Percentiles rank a stretch among this genome's conserved stretches.
phyloP scores from a whole-genome alignment of 30 jellyfish, hydroid and myxozoan genomes.

The Nemopilema nomurai region DNA sequence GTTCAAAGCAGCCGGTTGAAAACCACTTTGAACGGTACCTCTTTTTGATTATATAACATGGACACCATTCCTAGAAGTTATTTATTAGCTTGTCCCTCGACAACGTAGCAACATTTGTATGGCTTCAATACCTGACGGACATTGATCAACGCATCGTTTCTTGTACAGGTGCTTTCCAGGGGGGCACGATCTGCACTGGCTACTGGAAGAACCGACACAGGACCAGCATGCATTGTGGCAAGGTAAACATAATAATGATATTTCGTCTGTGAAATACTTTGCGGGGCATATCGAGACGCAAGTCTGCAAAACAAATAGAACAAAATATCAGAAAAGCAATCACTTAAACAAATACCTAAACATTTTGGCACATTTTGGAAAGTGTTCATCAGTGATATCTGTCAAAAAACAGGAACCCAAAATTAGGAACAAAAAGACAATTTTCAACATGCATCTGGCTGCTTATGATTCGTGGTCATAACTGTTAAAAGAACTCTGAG shows the following conservation, averaged over 20 bases:
- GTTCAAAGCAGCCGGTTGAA: no score
- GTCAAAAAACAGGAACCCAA: no score
- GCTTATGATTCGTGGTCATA: no score
- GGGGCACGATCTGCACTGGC: slow-evolving; percentile 79
- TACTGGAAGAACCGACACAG: slow-evolving; percentile 59
- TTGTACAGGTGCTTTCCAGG: slow-evolving; percentile 40
- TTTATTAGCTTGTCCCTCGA: neutral
- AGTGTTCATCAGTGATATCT: no score
- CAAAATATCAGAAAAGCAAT: neutral
- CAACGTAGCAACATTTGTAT: neutral
- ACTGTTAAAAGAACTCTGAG: no score
- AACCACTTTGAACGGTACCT: no score
- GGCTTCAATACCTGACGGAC: slow-evolving; percentile 70
- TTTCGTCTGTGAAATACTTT: slow-evolving; percentile 54
- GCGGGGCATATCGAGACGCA: slow-evolving; percentile 90
- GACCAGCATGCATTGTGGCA: slow-evolving; percentile 84
- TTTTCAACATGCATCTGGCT: no score
- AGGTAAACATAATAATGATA: slow-evolving; percentile 57
- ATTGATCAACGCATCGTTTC: slow-evolving; percentile 64
- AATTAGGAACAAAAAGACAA: no score
- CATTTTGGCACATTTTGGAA: no score
- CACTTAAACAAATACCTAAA: no score
- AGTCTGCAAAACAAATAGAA: slow-evolving; percentile 46
- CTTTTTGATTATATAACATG: no score
- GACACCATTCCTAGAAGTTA: no score